Evolutionary conservation across 2,888 invertebrate genomes (phyloP), one percentile per base, ranked within the genome.

Genomic region (Physocephala rufipes): DNA sequence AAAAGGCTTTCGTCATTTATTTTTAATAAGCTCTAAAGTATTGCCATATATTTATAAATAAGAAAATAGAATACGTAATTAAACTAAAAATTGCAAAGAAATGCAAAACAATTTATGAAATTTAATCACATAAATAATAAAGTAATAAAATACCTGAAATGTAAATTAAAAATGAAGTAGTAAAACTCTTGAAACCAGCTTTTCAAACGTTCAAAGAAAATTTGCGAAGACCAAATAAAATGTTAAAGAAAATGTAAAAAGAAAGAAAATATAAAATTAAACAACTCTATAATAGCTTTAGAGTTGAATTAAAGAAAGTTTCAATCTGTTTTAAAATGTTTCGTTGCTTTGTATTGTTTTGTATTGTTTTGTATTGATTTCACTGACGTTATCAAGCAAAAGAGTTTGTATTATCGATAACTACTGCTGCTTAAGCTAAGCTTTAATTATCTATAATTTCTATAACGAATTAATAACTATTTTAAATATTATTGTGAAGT

Each of bases 391-490:
- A 62, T 36, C 28, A 62, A 30, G n/a, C 21, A 45, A 59, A 28
- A 13, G 45, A 63, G 47, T 47, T n/a, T 63, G 45, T 63, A 45
- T 45, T 63, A 63, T 19, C 24, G 47, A 47, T 24, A 45, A 63
- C 21, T n/a, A n/a, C n/a, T 63, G 26, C 36, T 63, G 63, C 63
- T 63, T 45, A 45, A 63, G 28, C 45, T 45, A 45, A 63, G 45
- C 63, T 63, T 63, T 24, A 43, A 63, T 63, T 63, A 47, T 28
- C 45, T 49, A 58, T 67, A 65, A 58, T 63, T 58, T 26, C 19
- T 63, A 28, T 47, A 28, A 43, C n/a, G 36, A 67, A 4, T 26
- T 65, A 36, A 26, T 63, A 2, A n/a, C 4, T 63, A 26, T 2
- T 63, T 28, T 49, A 53, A 36, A 2, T 47, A 36, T 36, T 36